Conservation (phyloP, 2,113 vertebrate species). For the Labeo catla region DNA sequence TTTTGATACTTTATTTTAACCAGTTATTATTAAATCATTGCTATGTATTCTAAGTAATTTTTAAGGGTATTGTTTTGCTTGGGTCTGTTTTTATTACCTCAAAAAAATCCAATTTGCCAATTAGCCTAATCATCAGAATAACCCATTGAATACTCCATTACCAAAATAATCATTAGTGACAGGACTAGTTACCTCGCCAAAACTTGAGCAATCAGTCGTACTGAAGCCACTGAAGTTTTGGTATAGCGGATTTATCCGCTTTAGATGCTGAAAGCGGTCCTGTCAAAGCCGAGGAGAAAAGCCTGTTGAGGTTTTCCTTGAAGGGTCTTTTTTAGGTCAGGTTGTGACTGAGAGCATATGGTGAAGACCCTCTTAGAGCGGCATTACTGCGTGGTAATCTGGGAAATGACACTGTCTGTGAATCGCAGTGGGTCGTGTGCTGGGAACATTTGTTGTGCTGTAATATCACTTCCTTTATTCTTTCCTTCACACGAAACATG, state of each 20-base stretch:
- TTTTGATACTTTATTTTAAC: no score
- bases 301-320: not conserved
- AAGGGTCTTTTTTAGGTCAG: slow-evolving; percentile 4
- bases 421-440: not conserved
- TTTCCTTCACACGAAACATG: slow-evolving; percentile 8
- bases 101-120: no score
- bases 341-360: slow-evolving; percentile 51
- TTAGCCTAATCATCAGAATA: no score
- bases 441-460: slow-evolving; percentile 25
- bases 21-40: no score
- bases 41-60: no score
- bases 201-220: not conserved
- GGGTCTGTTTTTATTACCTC: no score
- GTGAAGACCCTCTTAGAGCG: slow-evolving; percentile 39
- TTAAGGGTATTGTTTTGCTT: no score
- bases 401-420: slow-evolving; percentile 46
- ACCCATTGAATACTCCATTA: no score
- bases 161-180: no score
- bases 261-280: not conserved
- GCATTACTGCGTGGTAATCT: slow-evolving; percentile 59
- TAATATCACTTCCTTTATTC: slow-evolving; percentile 30
- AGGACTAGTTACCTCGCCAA: not conserved
- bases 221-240: not conserved
- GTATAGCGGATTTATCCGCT: not conserved
- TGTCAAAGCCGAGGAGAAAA: not conserved